Percentiles rank a stretch among this genome's conserved stretches.
Evolutionary conservation across 2,888 invertebrate species (phyloP).

Genomic region (Tanaodytes sp.): DNA sequence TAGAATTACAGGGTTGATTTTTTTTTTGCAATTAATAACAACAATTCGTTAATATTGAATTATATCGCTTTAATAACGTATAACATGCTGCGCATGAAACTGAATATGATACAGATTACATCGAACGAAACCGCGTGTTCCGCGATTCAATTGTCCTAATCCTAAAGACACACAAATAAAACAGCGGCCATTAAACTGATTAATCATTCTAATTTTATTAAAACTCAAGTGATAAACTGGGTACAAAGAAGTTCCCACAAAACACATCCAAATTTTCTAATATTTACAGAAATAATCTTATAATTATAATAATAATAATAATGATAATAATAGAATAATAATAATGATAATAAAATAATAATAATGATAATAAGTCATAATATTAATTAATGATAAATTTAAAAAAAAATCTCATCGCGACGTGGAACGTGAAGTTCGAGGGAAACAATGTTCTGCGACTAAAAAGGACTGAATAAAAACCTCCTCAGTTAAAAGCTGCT

Average conservation of each 20-base stretch:
- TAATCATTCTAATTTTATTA: constrained; percentile 48
- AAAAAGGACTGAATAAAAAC: constrained; percentile 24
- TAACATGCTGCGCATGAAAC: constrained; percentile 1
- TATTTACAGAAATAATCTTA: constrained; percentile 36
- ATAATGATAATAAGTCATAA: constrained; percentile 11
- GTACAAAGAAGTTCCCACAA: constrained; percentile 48
- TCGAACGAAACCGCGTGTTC: constrained; percentile 5
- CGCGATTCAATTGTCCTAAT: constrained; percentile 24
- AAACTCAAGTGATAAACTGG: constrained; percentile 43
- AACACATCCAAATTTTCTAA: constrained; percentile 46
- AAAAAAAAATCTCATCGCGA: constrained; percentile 22
- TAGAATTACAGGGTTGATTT: too few species aligned
- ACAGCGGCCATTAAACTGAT: constrained; percentile 36
- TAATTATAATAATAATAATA: constrained; percentile 26
- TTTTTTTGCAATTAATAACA: too few species aligned
- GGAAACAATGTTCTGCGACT: constrained; percentile 19
- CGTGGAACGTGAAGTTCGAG: constrained; percentile 16
- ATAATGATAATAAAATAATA: constrained; percentile 5
- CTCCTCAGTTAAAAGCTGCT: constrained; percentile 25
- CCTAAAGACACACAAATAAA: constrained; percentile 40
- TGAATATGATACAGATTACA: constrained; percentile 17
- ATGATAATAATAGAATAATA: too few species aligned
- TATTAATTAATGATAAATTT: constrained; percentile 10
- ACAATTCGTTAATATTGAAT: too few species aligned
- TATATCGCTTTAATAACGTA: constrained; percentile 1